These are phyloP conservation scores for Yponomeuta plumbellus DNA, from an alignment of 2,888 invertebrate genomes.

Conservation along the genomic window DNA sequence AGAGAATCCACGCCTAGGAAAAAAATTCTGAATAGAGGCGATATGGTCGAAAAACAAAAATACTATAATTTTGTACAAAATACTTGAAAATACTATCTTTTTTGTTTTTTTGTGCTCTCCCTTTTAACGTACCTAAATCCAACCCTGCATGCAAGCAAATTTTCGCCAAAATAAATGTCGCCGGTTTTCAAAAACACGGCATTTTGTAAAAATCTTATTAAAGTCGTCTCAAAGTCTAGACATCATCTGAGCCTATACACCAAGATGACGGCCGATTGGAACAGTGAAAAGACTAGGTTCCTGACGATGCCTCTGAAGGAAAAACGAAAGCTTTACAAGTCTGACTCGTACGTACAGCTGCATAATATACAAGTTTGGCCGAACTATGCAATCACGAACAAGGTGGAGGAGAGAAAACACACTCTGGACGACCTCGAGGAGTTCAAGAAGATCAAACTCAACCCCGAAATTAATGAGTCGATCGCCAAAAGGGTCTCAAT, in stretches of 20 bases:
- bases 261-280: conserved; percentile 59
- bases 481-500: conserved; percentile 80
- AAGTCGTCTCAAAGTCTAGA: conserved; percentile 1
- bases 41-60: no score
- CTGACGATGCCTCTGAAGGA: conserved; percentile 68
- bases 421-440: conserved; percentile 51
- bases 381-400: conserved; percentile 57
- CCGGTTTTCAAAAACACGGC: conserved; percentile 25
- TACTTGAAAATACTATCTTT: no score
- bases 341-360: conserved; percentile 50
- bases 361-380: conserved; percentile 76
- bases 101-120: no score
- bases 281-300: conserved; percentile 70
- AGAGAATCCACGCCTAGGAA: no score
- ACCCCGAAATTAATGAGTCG: conserved; percentile 50
- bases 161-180: conserved; percentile 20
- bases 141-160: no score
- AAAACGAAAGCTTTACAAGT: conserved; percentile 70
- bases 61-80: no score
- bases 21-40: no score
- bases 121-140: no score
- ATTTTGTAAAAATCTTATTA: conserved; percentile 27
- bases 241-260: conserved; percentile 33
- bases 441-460: conserved; percentile 45
- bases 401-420: conserved; percentile 52